A percentile compares a stretch with the other conserved stretches of the same genome.
These are phyloP conservation scores for Cosmopolites sordidus DNA, from an alignment of 2,888 invertebrate species.

Conservation along the genomic window DNA sequence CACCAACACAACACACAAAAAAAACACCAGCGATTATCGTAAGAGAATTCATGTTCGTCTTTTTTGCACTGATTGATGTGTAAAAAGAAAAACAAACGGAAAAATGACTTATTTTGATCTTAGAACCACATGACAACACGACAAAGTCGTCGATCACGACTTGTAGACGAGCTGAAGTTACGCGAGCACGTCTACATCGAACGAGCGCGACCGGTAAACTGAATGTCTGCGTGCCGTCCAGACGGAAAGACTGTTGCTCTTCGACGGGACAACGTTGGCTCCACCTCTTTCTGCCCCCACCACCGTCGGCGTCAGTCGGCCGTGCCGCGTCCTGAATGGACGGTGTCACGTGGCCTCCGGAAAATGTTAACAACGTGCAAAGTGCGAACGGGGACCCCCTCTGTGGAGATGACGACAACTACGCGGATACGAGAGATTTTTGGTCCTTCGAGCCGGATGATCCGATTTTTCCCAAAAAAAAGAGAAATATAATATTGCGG, in stretches of 20 bases:
- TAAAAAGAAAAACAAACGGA: too few relatives aligned
- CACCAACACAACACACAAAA: constrained; percentile 29
- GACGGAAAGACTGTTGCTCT: constrained; percentile 35
- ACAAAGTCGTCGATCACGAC: neutral
- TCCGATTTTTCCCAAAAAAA: too few relatives aligned
- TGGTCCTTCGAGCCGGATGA: too few relatives aligned
- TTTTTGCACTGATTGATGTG: too few relatives aligned
- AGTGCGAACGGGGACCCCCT: constrained; percentile 24
- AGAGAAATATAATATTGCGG: too few relatives aligned
- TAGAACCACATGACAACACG: too few relatives aligned
- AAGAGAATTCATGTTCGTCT: neutral
- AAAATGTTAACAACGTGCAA: constrained; percentile 42
- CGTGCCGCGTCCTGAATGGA: constrained; percentile 41
- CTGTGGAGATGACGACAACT: too few relatives aligned
- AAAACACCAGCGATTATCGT: neutral
- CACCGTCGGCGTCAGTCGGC: constrained; percentile 38
- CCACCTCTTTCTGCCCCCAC: constrained; percentile 41
- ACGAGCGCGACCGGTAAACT: constrained; percentile 33
- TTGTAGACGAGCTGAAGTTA: neutral
- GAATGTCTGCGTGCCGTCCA: constrained; percentile 22
- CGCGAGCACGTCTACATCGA: constrained; percentile 21
- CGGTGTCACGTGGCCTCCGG: constrained; percentile 41
- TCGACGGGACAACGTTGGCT: constrained; percentile 40
- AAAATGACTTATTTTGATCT: too few relatives aligned
- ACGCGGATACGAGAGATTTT: too few relatives aligned